phyloP scores from a whole-genome alignment of 2,888 invertebrate species.

The Polyploca ridens region DNA sequence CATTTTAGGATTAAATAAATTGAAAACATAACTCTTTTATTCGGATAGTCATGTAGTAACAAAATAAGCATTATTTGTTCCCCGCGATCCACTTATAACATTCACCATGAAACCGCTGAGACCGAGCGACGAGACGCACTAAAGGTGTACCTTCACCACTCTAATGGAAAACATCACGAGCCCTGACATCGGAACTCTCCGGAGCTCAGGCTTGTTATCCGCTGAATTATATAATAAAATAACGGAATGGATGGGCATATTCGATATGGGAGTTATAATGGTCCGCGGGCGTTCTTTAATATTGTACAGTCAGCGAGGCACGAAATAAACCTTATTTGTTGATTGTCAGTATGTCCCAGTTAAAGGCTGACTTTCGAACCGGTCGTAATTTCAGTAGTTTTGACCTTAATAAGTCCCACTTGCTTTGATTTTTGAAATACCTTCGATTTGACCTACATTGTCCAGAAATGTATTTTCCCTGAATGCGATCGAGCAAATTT shows the following conservation, averaged over 20 bases:
- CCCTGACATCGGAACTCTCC: slow-evolving; percentile 53
- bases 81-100: slow-evolving; percentile 20
- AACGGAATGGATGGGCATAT: slow-evolving; percentile 25
- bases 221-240: slow-evolving; percentile 45
- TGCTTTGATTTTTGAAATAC: too few relatives aligned
- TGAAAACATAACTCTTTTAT: too few relatives aligned
- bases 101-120: slow-evolving; percentile 40
- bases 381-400: too few relatives aligned
- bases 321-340: background rate
- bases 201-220: slow-evolving; percentile 45
- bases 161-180: slow-evolving; percentile 71
- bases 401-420: too few relatives aligned
- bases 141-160: slow-evolving; percentile 57
- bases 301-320: background rate
- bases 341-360: too few relatives aligned
- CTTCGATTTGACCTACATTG: too few relatives aligned
- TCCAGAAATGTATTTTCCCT: too few relatives aligned
- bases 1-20: too few relatives aligned
- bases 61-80: background rate
- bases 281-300: background rate
- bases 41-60: too few relatives aligned
- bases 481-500: too few relatives aligned
- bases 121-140: slow-evolving; percentile 45
- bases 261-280: slow-evolving; percentile 21
- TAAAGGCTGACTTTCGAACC: too few relatives aligned